Percentiles rank a stretch among this genome's conserved stretches.
phyloP scores from a whole-genome alignment of 2,888 invertebrate species.

The Thymelicus lineola region DNA sequence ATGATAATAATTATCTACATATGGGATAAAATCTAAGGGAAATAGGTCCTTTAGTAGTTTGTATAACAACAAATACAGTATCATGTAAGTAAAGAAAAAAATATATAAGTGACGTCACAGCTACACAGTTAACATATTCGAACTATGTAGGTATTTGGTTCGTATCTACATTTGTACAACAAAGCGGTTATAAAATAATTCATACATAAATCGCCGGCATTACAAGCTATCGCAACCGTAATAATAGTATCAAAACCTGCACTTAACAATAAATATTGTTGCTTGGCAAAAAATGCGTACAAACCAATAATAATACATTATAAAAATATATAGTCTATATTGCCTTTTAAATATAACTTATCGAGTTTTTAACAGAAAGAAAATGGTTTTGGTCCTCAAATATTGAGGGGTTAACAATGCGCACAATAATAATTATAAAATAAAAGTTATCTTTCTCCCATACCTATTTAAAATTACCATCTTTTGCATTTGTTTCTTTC shows the following conservation, averaged over 20 bases:
- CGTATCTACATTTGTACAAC: background rate
- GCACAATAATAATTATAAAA: background rate
- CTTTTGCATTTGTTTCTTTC: no score
- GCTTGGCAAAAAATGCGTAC: slow-evolving; percentile 67
- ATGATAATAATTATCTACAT: no score
- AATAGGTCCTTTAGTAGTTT: no score
- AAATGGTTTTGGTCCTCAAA: slow-evolving; percentile 1
- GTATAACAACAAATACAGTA: no score
- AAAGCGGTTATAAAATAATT: slow-evolving; percentile 25
- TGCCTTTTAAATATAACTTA: slow-evolving; percentile 45
- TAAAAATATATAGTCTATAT: slow-evolving; percentile 71
- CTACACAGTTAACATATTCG: background rate
- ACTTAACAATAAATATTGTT: slow-evolving; percentile 49
- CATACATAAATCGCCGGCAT: slow-evolving; percentile 11
- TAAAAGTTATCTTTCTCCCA: no score
- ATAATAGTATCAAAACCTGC: slow-evolving; percentile 62
- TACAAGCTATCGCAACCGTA: slow-evolving; percentile 59
- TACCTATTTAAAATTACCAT: no score
- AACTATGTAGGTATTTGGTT: slow-evolving; percentile 14
- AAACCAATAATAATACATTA: slow-evolving; percentile 68
- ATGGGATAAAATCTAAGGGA: no score
- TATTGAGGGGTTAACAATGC: slow-evolving; percentile 14
- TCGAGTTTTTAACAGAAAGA: slow-evolving; percentile 3
- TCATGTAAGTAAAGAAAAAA: no score
- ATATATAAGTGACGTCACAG: no score